Percentiles rank a stretch among this genome's conserved stretches.
These are phyloP conservation scores for Caenorhabditis latens DNA, from an alignment of 1,140 invertebrate genomes.

Conservation along the genomic window DNA sequence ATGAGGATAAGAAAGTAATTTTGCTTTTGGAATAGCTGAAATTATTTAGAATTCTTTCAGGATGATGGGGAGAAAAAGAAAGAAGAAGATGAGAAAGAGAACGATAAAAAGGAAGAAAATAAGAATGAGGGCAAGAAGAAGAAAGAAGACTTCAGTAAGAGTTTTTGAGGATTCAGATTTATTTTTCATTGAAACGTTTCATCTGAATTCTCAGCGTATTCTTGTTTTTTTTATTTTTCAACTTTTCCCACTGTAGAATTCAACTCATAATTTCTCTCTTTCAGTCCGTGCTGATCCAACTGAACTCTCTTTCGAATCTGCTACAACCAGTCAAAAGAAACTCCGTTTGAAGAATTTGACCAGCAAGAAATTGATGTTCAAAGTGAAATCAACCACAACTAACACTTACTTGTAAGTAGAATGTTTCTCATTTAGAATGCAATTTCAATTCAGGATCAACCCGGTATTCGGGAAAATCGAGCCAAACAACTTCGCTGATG, in stretches of 20 bases:
- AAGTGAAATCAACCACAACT: not conserved
- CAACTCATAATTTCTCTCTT: not conserved
- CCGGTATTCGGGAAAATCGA: slow-evolving; percentile 36
- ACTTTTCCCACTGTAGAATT: not conserved
- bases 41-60: not conserved
- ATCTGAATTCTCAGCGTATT: not conserved
- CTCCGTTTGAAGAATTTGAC: slow-evolving; percentile 28
- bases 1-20: not conserved
- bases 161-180: not conserved
- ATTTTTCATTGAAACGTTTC: too few species aligned
- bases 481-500: not conserved
- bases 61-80: slow-evolving; percentile 15
- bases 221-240: not conserved
- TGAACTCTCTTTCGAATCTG: not conserved
- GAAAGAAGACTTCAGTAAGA: slow-evolving; percentile 12
- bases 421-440: too few species aligned
- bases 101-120: slow-evolving; percentile 15
- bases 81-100: not conserved
- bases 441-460: slow-evolving; percentile 6
- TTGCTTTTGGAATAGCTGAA: not conserved
- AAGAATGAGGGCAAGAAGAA: not conserved
- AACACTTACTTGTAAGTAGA: slow-evolving; percentile 32
- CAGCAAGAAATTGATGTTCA: slow-evolving; percentile 20
- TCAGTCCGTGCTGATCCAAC: slow-evolving; percentile 17
- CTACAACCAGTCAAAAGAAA: slow-evolving; percentile 17